Base-by-base conservation (phyloP, 1,140 invertebrate species). In the Drosophila willistoni region DNA sequence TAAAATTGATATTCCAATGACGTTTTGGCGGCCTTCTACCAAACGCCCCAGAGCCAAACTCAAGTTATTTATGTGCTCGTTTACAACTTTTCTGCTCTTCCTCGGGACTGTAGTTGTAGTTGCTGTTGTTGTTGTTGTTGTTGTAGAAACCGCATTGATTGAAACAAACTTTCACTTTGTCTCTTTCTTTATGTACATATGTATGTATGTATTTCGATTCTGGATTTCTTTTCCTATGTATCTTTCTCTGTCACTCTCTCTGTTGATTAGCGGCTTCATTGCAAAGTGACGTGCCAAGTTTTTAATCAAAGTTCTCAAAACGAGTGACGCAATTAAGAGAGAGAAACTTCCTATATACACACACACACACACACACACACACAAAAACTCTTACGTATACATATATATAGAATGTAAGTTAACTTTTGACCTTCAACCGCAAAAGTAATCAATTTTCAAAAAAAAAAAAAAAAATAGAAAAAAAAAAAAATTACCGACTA, bases 1-100 rank as follows among this genome's bases (percentile, higher is more conserved):
- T 87, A 83, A 86, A 86, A 86, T 86, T 86, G 83, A 87, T 86
- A 86, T 86, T 86, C 83, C 79, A 86, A 79, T 86, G 83, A 86
- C 83, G 83, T 86, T 78, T 87, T 81, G 82, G 83, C 78, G 79
- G 73, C 74, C 71, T 69, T 66, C 44, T 56, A 25, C 41, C 41
- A 44, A 39, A 25, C 41, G 68, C 64, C 72, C 59, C 55, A 19
- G 41, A 55, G 67, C 72, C 65, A 59, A 77, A 63, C 68, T 77
- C 79, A 77, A 85, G 72, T 87, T 86, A 86, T 86, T 86, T 87
- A 86, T 86, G 76, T 77, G 83, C 83, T 86, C 83, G 83, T 79
- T 86, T 87, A 83, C 83, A 87, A 86, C 79, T 77, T 87, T 78
- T 75, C 68, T 77, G 65, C 22, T 55, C 22, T 57, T 13, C 36